Percentiles rank a stretch among this genome's conserved stretches.
Conservation (phyloP, 1,140 invertebrate genomes). For the Bombus impatiens region DNA sequence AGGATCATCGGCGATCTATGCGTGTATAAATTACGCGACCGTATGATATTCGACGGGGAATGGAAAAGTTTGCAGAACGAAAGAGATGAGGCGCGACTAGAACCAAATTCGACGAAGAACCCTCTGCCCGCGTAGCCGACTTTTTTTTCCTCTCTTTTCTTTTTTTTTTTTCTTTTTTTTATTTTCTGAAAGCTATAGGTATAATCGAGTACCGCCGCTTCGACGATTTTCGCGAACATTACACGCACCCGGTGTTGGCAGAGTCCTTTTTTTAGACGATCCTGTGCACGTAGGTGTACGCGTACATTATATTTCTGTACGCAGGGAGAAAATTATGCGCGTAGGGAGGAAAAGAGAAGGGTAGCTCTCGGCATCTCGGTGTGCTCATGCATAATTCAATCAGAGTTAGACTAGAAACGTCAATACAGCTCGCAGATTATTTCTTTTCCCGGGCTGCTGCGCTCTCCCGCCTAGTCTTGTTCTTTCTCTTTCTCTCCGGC, state of each 20-base stretch:
- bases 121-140: too few relatives aligned
- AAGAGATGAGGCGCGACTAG: background rate
- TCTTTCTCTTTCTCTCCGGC: slow-evolving; percentile 74
- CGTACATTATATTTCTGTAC: slow-evolving; percentile 31
- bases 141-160: too few relatives aligned
- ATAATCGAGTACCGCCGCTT: background rate
- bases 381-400: slow-evolving; percentile 83
- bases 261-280: slow-evolving; percentile 11
- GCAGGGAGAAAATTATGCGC: slow-evolving; percentile 56
- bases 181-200: background rate
- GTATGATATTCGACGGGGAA: background rate
- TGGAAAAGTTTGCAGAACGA: background rate
- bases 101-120: background rate
- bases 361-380: slow-evolving; percentile 74
- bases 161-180: background rate
- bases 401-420: slow-evolving; percentile 84
- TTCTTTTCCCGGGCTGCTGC: slow-evolving; percentile 82
- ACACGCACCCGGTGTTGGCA: background rate
- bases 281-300: background rate
- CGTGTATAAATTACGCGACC: slow-evolving; percentile 21
- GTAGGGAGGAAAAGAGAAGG: slow-evolving; percentile 37
- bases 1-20: slow-evolving; percentile 6
- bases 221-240: slow-evolving; percentile 13
- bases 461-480: slow-evolving; percentile 72
- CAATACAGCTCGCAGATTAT: slow-evolving; percentile 84